Percentiles rank a stretch among this genome's conserved stretches.
Conservation (phyloP, 2,797 vertebrate genomes). For the Lutjanus campechanus region DNA sequence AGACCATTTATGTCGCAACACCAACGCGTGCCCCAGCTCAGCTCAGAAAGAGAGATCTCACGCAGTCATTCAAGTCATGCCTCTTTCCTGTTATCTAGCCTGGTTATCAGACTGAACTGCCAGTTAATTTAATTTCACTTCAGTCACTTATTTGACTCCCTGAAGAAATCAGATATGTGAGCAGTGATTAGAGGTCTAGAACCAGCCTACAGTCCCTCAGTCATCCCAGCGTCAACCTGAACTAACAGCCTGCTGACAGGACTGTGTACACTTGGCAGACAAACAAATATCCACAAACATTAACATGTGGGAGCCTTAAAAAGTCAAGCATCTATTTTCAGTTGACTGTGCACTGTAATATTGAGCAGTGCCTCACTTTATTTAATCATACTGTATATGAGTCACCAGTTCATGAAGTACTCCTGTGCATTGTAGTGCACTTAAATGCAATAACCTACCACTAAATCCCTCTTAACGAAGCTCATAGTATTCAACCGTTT, state of each 20-base stretch:
- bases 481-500: neutral
- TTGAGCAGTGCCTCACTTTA: neutral
- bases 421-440: neutral
- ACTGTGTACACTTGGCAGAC: conserved; percentile 3
- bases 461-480: neutral
- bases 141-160: neutral
- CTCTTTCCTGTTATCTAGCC: neutral
- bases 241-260: conserved; percentile 4
- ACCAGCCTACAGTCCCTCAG: neutral
- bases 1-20: neutral
- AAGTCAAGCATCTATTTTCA: neutral
- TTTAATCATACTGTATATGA: neutral
- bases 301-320: neutral
- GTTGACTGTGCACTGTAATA: neutral
- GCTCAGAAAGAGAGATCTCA: conserved; percentile 9
- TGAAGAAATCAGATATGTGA: neutral
- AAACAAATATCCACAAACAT: neutral
- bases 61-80: neutral
- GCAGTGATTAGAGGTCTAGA: neutral
- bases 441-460: neutral
- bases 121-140: neutral
- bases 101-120: neutral
- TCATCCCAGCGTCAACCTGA: neutral
- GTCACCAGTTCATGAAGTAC: neutral
- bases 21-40: neutral